These are phyloP conservation scores for Oedothorax gibbosus DNA, from an alignment of 1,140 invertebrate species.

Conservation along the genomic window DNA sequence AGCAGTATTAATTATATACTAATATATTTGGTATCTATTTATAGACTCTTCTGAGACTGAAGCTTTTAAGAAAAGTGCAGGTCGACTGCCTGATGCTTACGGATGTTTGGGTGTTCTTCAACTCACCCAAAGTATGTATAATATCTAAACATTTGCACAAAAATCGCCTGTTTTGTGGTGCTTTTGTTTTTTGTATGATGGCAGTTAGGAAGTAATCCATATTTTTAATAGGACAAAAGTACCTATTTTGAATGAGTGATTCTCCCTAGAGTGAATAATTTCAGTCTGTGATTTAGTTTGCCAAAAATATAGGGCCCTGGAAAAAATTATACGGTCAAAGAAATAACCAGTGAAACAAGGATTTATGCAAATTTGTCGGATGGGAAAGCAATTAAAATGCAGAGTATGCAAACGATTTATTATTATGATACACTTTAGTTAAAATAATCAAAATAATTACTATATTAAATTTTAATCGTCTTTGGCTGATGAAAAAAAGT, in stretches of 20 bases:
- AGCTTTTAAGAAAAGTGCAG: conserved; percentile 87
- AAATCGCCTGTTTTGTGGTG: background rate
- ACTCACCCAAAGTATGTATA: conserved; percentile 77
- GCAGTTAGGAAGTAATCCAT: background rate
- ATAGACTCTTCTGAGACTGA: conserved; percentile 82
- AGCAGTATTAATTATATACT: background rate
- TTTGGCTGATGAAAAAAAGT: too few relatives aligned
- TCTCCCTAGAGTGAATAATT: too few relatives aligned
- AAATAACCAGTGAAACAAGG: too few relatives aligned
- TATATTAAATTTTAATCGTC: too few relatives aligned
- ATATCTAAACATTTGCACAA: background rate
- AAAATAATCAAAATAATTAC: too few relatives aligned
- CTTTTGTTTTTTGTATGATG: background rate
- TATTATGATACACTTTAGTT: too few relatives aligned
- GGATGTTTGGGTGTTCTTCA: conserved; percentile 92
- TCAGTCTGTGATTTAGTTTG: too few relatives aligned
- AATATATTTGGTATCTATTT: conserved; percentile 41
- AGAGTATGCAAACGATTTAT: too few relatives aligned
- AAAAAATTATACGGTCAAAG: too few relatives aligned
- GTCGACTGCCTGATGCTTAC: conserved; percentile 90
- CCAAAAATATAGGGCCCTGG: too few relatives aligned
- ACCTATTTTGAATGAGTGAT: background rate
- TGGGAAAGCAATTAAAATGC: too few relatives aligned
- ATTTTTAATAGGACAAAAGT: background rate
- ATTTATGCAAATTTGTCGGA: too few relatives aligned